These are phyloP conservation scores for Notarius quadriscutis DNA, from an alignment of 2,113 vertebrate genomes.

Conservation along the genomic window DNA sequence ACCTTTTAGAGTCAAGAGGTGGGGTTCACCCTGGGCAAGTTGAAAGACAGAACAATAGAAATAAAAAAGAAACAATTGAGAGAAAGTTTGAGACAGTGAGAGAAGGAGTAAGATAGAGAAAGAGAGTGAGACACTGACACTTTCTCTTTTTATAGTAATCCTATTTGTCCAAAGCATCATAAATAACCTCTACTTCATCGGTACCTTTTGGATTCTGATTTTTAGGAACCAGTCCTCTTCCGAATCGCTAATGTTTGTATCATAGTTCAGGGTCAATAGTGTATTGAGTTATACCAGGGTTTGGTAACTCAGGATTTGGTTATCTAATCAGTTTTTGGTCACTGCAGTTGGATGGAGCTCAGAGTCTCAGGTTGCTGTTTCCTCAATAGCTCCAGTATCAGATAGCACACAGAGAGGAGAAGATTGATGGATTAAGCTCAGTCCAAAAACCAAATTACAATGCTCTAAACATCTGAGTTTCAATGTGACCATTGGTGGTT, in stretches of 20 bases:
- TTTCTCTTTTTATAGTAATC: too few species aligned
- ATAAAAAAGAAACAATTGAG: neutral
- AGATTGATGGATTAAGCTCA: constrained; percentile 7
- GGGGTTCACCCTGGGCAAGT: too few species aligned
- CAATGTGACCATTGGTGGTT: neutral
- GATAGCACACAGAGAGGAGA: neutral
- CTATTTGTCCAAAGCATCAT: too few species aligned
- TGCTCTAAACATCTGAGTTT: neutral
- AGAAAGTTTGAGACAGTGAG: neutral
- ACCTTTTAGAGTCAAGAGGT: neutral
- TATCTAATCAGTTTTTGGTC: neutral
- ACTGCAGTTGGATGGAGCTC: neutral
- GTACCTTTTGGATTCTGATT: too few species aligned
- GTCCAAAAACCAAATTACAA: neutral
- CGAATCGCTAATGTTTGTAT: too few species aligned
- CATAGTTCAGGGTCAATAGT: neutral
- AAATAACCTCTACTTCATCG: neutral
- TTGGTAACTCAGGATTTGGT: neutral
- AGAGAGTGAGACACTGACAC: neutral
- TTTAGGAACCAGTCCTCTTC: neutral
- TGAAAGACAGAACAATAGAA: neutral
- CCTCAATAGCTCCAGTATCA: neutral
- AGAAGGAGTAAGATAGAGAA: neutral
- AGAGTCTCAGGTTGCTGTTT: constrained; percentile 20
- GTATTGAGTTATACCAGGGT: neutral